Evolutionary conservation across 2,797 vertebrate species (phyloP), one percentile per base, ranked within the genome.

Genomic region (Apodemus agrarius): DNA sequence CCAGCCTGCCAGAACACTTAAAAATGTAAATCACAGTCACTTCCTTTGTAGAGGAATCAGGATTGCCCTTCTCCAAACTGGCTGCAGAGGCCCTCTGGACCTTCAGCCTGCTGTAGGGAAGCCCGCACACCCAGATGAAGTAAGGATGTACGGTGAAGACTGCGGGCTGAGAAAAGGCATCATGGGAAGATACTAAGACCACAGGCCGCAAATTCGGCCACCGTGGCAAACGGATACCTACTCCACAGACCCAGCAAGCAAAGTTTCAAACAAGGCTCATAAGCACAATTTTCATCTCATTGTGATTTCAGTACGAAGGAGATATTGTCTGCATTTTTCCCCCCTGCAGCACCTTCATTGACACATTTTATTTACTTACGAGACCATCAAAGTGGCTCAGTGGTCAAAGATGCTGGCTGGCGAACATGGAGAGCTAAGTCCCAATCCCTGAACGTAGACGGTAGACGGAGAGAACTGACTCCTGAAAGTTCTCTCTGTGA

Each of bases 11-110:
- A 16, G 89, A 81, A 87, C 22, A 78, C 37, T 90, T 90, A 88
- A 75, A 88, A 80, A 90, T 43, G 57, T 84, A 95, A 96, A 95
- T 94, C 74, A 92, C 46, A 24, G n/a, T 13, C 61, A 91, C 91
- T 89, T 95, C 93, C 94, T 90, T 59, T 65, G 17, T 63, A 46
- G n/a, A 9, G 8, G 65, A 90, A 82, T 81, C 29, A 84, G 90
- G 43, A 94, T 83, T 37, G 1, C 72, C 2, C n/a, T 90, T 78
- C 88, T 75, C 78, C 40, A 90, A 78, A 61, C 57, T 61, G 59
- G 54, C 78, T 85, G 63, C 3, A 1, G 6, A 79, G 40, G 34
- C 81, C 31, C 85, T 14, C 40, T 24, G 29, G 40, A 52, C 69
- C n/a, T 6, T 26, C n/a, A 0, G 37, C 29, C 85, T 21, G 13